Conservation (phyloP, 2,113 vertebrate genomes). For the Carlito syrichta region DNA sequence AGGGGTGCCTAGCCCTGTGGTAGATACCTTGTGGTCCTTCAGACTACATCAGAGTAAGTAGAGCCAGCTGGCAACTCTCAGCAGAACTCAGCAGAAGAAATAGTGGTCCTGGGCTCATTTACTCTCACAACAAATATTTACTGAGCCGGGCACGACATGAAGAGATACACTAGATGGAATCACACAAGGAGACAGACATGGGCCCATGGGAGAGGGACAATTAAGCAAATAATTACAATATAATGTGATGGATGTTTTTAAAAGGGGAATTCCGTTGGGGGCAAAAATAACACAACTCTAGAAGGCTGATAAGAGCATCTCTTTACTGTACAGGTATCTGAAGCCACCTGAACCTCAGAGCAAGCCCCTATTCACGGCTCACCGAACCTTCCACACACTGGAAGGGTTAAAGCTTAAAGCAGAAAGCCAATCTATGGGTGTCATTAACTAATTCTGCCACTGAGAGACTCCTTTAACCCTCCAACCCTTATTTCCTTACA, state of each 20-base stretch:
- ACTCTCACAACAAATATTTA: constrained; percentile 28
- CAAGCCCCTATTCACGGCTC: rapidly evolving
- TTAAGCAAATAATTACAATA: constrained; percentile 10
- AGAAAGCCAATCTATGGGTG: constrained; percentile 53
- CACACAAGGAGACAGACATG: neutral
- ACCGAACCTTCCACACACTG: neutral
- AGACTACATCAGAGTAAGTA: neutral
- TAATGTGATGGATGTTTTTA: neutral
- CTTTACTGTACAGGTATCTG: neutral
- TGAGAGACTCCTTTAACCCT: neutral
- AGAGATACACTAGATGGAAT: neutral
- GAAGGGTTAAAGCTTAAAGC: constrained; percentile 66
- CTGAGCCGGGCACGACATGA: neutral
- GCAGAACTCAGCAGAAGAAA: neutral
- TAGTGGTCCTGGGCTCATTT: neutral
- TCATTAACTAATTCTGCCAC: constrained; percentile 60
- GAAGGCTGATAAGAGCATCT: neutral
- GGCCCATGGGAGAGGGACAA: neutral
- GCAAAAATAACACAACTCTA: neutral
- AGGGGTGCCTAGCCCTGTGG: neutral
- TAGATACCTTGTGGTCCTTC: neutral
- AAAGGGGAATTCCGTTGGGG: neutral
- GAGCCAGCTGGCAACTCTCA: neutral
- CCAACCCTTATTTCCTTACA: constrained; percentile 73
- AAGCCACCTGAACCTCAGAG: neutral